Evolutionary conservation across 2,888 invertebrate species (phyloP).

Genomic region (Thereva unica): DNA sequence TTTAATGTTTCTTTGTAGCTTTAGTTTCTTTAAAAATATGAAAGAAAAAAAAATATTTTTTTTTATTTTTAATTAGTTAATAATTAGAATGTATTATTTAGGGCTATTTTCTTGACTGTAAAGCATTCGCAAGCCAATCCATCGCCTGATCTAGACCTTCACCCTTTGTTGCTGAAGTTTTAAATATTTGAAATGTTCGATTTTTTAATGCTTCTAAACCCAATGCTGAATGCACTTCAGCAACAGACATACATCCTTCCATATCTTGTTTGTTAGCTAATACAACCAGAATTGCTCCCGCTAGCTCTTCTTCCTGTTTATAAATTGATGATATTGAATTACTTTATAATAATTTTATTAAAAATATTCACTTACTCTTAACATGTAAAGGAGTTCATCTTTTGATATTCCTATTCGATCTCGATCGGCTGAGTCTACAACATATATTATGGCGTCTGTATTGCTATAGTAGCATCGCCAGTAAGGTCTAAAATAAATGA

Average conservation of each 20-base stretch:
- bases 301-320: conserved; percentile 96
- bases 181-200: conserved; percentile 95
- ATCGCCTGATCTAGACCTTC: conserved; percentile 98
- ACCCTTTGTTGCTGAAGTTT: conserved; percentile 97
- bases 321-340: too few species aligned
- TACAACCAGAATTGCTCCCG: conserved; percentile 93
- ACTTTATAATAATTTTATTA: not conserved
- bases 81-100: conserved; percentile 46
- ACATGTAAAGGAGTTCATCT: conserved; percentile 96
- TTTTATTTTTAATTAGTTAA: not conserved
- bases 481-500: conserved; percentile 75
- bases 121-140: conserved; percentile 96
- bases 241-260: conserved; percentile 94
- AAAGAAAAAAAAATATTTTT: conserved; percentile 9
- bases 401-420: conserved; percentile 99
- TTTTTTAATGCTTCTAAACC: conserved; percentile 94
- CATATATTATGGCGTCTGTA: conserved; percentile 99
- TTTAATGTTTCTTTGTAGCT: conserved; percentile 28
- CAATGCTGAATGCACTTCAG: conserved; percentile 95
- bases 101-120: conserved; percentile 83
- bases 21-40: conserved; percentile 32
- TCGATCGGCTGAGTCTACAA: conserved; percentile 97
- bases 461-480: conserved; percentile 99
- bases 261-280: conserved; percentile 99
- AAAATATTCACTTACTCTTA: conserved; percentile 71